Base-by-base conservation (phyloP, 2,888 invertebrate species). In the Lysandra bellargus region DNA sequence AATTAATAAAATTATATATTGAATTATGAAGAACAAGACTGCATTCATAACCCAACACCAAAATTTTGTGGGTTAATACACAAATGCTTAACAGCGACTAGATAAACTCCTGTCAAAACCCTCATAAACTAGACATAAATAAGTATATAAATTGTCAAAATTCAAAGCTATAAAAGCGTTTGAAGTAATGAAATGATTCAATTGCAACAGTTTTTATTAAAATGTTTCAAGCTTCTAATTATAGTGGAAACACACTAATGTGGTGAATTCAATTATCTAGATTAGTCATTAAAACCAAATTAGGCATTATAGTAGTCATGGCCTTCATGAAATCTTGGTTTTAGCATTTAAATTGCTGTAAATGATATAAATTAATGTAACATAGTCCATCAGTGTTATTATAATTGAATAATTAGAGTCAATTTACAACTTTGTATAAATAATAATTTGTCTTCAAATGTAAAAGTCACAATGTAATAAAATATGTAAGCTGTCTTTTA, bases 391-490 rank as follows among this genome's bases (percentile, higher is more conserved):
- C 69, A 23, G 33, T 37, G 5, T 33, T 2, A 69, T 33, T 69
- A 33, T 69, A 69, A 69, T 69, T 33, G 69, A 37, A 37, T 69
- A 33, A 69, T 69, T 37, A 69, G 30, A 33, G 14, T 0, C 5
- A 37, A 33, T 69, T 69, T 69, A 33, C 64, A 69, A 12, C 33
- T 69, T 69, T 4, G 23, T 23, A 23, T 23, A 23, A 23, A 23
- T 23, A 37, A 17, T 5, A 37, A 23, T 14, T 69, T 69, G 17
- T 17, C 4, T 69, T 4, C 4, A 14, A 33, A 33, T 69, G 12
- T 69, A 14, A 37, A 37, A 69, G 33, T 33, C 33, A 69, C 69
- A 69, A 69, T 33, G 69, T 69, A 69, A 69, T 69, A 69, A 69
- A 69, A 57, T 57, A 17, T 69, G 69, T 69, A 69, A 37, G 69